Percentiles rank a stretch among this genome's conserved stretches.
These are phyloP conservation scores for Triplophysa yarkandensis DNA, from an alignment of 2,797 vertebrate species.

Conservation along the genomic window DNA sequence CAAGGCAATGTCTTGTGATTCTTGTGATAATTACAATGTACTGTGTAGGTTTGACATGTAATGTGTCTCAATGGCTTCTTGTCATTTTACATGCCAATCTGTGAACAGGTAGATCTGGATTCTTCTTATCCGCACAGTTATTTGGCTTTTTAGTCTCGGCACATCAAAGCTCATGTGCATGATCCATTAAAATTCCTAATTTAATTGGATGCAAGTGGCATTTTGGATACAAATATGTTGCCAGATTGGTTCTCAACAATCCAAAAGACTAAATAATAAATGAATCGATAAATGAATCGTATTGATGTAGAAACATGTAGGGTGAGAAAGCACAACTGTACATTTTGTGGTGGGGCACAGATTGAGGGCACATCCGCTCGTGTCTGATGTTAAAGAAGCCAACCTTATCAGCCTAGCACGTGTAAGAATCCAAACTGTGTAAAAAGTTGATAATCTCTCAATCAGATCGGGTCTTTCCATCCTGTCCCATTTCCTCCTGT, in stretches of 20 bases:
- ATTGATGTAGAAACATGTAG: slow-evolving; percentile 47
- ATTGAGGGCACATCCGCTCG: slow-evolving; percentile 50
- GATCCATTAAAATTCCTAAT: slow-evolving; percentile 47
- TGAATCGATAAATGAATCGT: slow-evolving; percentile 55
- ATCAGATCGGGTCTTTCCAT: slow-evolving; percentile 43
- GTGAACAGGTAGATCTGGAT: slow-evolving; percentile 27
- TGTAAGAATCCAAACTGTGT: slow-evolving; percentile 62
- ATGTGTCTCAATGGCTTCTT: slow-evolving; percentile 67
- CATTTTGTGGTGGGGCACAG: background rate
- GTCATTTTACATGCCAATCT: slow-evolving; percentile 46
- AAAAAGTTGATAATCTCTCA: slow-evolving; percentile 59
- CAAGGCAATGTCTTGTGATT: slow-evolving; percentile 69
- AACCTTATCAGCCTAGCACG: slow-evolving; percentile 63
- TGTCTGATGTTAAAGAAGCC: slow-evolving; percentile 56
- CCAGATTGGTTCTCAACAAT: slow-evolving; percentile 53
- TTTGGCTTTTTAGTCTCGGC: slow-evolving; percentile 26
- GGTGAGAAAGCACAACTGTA: slow-evolving; percentile 25
- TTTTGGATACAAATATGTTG: slow-evolving; percentile 42
- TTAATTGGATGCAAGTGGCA: slow-evolving; percentile 52
- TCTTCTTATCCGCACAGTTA: slow-evolving; percentile 13
- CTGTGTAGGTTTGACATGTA: slow-evolving; percentile 71
- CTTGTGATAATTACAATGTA: slow-evolving; percentile 63
- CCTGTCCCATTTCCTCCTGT: slow-evolving; percentile 59
- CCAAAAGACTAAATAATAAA: slow-evolving; percentile 48
- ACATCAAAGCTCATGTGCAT: slow-evolving; percentile 36